A percentile compares a stretch with the other conserved stretches of the same genome.
phyloP scores from a whole-genome alignment of 2,113 vertebrate genomes.

The Poeciliopsis retropinna region DNA sequence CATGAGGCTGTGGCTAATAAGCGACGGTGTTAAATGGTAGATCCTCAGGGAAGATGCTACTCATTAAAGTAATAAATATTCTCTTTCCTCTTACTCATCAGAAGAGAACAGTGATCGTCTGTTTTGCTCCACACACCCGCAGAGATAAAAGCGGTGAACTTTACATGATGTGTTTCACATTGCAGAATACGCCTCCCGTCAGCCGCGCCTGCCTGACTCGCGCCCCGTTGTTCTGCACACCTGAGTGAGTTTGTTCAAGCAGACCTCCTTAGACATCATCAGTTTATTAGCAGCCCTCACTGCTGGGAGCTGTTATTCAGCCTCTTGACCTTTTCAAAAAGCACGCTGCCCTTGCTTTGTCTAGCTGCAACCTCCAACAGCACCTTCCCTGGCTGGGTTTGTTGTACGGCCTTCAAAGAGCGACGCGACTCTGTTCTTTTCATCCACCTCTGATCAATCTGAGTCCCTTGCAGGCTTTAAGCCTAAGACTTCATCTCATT shows the following conservation, averaged over 20 bases:
- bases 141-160: slow-evolving; percentile 27
- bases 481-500: slow-evolving; percentile 19
- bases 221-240: slow-evolving; percentile 9
- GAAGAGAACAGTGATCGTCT: neutral
- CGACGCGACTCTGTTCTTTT: slow-evolving; percentile 36
- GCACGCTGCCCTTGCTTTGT: slow-evolving; percentile 41
- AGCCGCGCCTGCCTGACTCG: neutral
- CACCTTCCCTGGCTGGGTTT: slow-evolving; percentile 19
- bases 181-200: neutral
- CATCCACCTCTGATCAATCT: slow-evolving; percentile 48
- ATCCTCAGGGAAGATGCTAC: slow-evolving; percentile 40
- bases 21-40: slow-evolving; percentile 48
- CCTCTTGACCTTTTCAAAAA: slow-evolving; percentile 42
- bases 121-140: slow-evolving; percentile 15
- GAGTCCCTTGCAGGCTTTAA: slow-evolving; percentile 11
- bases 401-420: slow-evolving; percentile 48
- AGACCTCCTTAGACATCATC: slow-evolving; percentile 41
- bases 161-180: slow-evolving; percentile 4
- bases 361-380: slow-evolving; percentile 14
- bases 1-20: slow-evolving; percentile 51
- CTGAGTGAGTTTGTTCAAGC: slow-evolving; percentile 29
- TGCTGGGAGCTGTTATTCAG: slow-evolving; percentile 19
- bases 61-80: slow-evolving; percentile 69
- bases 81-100: slow-evolving; percentile 50
- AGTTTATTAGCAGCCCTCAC: slow-evolving; percentile 24